phyloP scores from a whole-genome alignment of 2,888 invertebrate genomes.

The Polymixis flavicincta region DNA sequence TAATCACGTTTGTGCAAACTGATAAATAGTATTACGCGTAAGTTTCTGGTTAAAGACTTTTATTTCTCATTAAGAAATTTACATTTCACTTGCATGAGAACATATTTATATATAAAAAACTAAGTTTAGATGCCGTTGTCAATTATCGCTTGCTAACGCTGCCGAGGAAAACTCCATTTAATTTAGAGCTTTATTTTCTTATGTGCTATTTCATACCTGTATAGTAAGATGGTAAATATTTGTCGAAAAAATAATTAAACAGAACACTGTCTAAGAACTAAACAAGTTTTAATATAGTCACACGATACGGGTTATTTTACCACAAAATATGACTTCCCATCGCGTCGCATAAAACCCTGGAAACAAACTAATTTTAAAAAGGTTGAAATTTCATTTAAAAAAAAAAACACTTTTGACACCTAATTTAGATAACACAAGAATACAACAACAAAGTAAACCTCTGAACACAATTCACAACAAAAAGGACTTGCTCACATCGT shows the following conservation, averaged over 20 bases:
- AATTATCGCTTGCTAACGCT: background rate
- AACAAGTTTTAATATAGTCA: background rate
- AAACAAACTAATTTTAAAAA: background rate
- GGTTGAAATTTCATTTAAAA: background rate
- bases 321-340: background rate
- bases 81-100: no score
- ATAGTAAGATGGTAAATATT: background rate
- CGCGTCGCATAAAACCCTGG: background rate
- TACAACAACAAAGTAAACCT: constrained; percentile 18
- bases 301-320: background rate
- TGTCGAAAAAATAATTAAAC: background rate
- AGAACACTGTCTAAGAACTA: background rate
- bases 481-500: constrained; percentile 49
- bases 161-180: background rate
- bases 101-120: no score
- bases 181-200: background rate
- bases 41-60: no score
- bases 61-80: no score
- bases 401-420: background rate
- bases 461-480: constrained; percentile 37
- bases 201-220: background rate
- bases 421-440: constrained; percentile 25
- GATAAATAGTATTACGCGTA: background rate
- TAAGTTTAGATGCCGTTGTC: background rate
- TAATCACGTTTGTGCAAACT: background rate